A percentile compares a stretch with the other conserved stretches of the same genome.
Evolutionary conservation across 2,113 vertebrate species (phyloP).

Genomic region (Lipophrys pholis): DNA sequence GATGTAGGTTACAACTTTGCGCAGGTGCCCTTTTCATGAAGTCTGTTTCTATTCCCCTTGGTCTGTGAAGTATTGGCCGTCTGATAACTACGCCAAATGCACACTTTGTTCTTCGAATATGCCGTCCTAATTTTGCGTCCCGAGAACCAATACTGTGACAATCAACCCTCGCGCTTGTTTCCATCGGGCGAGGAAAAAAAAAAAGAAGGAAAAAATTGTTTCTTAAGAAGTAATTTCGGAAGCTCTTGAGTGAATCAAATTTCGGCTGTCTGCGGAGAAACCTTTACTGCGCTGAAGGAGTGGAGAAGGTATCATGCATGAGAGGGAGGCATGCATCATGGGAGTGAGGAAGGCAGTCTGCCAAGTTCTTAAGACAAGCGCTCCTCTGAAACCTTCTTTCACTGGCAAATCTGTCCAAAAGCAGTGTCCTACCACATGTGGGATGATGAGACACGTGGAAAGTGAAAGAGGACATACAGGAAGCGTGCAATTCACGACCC

Average conservation of each 20-base stretch:
- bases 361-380: constrained; percentile 26
- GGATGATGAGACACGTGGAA: neutral
- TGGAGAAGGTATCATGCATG: constrained; percentile 14
- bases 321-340: constrained; percentile 28
- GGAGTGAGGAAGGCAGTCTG: constrained; percentile 13
- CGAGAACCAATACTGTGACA: no score
- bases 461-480: neutral
- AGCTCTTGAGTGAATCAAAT: constrained; percentile 34
- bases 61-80: no score
- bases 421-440: neutral
- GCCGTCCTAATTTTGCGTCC: neutral
- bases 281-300: constrained; percentile 13
- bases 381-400: constrained; percentile 23
- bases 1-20: neutral
- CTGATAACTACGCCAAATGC: neutral
- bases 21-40: neutral
- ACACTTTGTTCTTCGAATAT: neutral
- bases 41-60: neutral
- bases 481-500: constrained; percentile 10
- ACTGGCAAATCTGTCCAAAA: constrained; percentile 7
- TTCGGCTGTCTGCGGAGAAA: constrained; percentile 11
- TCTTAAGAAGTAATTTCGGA: constrained; percentile 26
- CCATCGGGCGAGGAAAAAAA: no score
- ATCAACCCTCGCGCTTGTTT: no score
- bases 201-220: neutral